Base-by-base conservation (phyloP, 2,888 invertebrate genomes). In the Caenorhabditis angaria region DNA sequence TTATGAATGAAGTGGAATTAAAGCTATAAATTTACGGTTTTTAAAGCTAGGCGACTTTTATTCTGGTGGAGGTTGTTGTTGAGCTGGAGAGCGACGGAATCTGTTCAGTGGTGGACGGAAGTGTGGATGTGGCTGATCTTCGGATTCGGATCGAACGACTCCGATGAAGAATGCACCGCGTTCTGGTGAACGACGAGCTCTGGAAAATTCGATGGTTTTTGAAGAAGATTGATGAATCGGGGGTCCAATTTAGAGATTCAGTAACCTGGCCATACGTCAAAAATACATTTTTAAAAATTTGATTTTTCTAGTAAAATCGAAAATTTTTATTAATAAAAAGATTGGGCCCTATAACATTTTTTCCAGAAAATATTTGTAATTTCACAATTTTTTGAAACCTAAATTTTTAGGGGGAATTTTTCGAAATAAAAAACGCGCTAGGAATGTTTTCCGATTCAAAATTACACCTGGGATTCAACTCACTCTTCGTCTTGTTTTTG, bases 81-180 rank as follows among this genome's bases (percentile, higher is more conserved):
- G 3, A 18, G 41, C 12, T 12, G 32, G 41, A 41, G 41, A 41
- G 18, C 41, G 41, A 14, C 41, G 41, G 41, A 41, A 41, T 41
- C 41, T 12, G 41, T 12, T 41, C 18, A 41, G 3, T 50, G 70
- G 65, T 28, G 70, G 70, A 48, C 65, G 57, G 8, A 63, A 59
- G 41, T 70, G 70, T 22, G 70, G 70, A 66, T 70, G 70, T n/a
- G 56, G 18, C 18, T 70, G 70, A 35, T 70, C 65, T 56, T 70
- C 70, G 8, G 70, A 70, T 56, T 70, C 70, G 1, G 71, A 71
- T 22, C 71, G 60, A 29, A 58, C 71, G 48, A 71, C 29, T 18
- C 71, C 71, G 61, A 71, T 71, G 71, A 71, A 71, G 58, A 71
- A 71, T 20, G 70, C 56, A 12, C 27, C 60, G 1, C 62, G 65